Conservation (phyloP, 2,888 invertebrate species). For the Sabellastarte sp. region DNA sequence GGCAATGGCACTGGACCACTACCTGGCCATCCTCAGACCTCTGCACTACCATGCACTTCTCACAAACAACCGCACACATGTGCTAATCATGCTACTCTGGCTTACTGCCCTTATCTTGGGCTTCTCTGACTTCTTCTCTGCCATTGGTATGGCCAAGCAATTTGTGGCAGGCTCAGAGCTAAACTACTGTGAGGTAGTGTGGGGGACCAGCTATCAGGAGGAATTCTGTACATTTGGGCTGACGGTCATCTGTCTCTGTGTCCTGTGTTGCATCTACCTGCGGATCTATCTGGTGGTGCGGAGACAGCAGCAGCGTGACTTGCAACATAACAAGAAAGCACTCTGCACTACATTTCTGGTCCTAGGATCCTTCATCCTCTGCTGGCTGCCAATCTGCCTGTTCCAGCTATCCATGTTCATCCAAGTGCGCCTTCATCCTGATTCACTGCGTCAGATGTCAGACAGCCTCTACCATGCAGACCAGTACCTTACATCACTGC, state of each 20-base stretch:
- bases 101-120: conserved; percentile 22
- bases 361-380: conserved; percentile 26
- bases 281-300: conserved; percentile 39
- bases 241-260: conserved; percentile 35
- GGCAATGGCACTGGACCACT: conserved; percentile 31
- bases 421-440: conserved; percentile 9
- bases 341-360: conserved; percentile 28
- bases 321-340: conserved; percentile 18
- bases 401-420: conserved; percentile 22
- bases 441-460: too few relatives aligned
- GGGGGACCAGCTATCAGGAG: conserved; percentile 36
- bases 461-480: conserved; percentile 13
- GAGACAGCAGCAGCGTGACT: conserved; percentile 6
- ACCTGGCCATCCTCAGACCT: conserved; percentile 28
- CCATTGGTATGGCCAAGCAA: conserved; percentile 10
- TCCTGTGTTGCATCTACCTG: conserved; percentile 39
- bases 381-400: conserved; percentile 27
- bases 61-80: conserved; percentile 14
- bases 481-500: conserved; percentile 18
- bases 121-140: conserved; percentile 29
- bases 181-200: conserved; percentile 44
- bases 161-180: too few relatives aligned
- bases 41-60: conserved; percentile 25
- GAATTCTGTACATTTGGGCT: conserved; percentile 41
- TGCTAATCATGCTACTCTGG: conserved; percentile 24